phyloP scores from a whole-genome alignment of 2,797 vertebrate species.

The Streptopelia turtur region DNA sequence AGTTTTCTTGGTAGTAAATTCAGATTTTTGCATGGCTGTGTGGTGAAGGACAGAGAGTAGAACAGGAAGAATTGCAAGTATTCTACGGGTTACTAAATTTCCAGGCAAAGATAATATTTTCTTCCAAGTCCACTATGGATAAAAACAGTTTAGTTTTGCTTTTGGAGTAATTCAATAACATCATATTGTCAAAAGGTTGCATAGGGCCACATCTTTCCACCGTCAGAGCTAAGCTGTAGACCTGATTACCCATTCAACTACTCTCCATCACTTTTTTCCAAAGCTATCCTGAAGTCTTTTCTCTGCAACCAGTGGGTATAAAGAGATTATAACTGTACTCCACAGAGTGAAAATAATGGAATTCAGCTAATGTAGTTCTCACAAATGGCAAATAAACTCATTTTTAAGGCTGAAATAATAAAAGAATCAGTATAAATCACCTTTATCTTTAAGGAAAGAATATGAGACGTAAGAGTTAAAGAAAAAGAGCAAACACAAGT shows the following conservation, averaged over 20 bases:
- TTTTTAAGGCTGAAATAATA: background rate
- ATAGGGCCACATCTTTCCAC: background rate
- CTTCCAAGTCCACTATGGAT: background rate
- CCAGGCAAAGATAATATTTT: background rate
- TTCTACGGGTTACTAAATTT: background rate
- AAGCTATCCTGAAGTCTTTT: background rate
- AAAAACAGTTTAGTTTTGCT: background rate
- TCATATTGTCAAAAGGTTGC: background rate
- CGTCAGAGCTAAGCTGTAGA: background rate
- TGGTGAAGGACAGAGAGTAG: background rate
- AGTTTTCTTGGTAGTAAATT: background rate
- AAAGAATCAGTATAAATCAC: background rate
- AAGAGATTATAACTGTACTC: background rate
- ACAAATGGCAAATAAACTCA: background rate
- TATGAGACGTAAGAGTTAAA: slow-evolving; percentile 23
- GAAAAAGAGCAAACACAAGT: slow-evolving; percentile 34
- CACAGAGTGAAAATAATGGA: background rate
- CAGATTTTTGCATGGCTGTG: background rate
- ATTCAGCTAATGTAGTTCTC: background rate
- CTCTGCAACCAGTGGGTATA: background rate
- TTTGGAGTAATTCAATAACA: background rate
- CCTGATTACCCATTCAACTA: background rate
- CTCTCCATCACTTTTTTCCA: background rate
- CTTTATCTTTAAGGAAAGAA: background rate
- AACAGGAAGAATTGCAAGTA: background rate